phyloP scores from a whole-genome alignment of 1,140 invertebrate species.

The Gerris buenoi region DNA sequence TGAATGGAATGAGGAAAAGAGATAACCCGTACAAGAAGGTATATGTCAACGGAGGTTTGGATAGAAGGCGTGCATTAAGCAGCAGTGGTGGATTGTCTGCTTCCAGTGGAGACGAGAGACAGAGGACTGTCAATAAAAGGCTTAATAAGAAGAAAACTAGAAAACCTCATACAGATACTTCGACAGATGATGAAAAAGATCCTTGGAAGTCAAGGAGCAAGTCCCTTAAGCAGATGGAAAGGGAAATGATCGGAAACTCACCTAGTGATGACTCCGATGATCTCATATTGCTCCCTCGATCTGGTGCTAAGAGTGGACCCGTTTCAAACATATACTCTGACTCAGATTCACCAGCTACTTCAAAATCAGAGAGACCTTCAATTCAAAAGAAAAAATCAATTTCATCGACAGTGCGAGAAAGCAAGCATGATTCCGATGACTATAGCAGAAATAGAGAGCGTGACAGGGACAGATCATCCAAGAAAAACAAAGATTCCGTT shows the following conservation, averaged over 20 bases:
- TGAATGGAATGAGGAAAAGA: slow-evolving; percentile 48
- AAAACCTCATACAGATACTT: slow-evolving; percentile 21
- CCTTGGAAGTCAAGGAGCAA: slow-evolving; percentile 28
- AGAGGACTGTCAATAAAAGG: slow-evolving; percentile 29
- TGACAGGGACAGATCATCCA: slow-evolving; percentile 31
- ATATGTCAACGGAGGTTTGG: slow-evolving; percentile 54
- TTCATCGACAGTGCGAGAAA: slow-evolving; percentile 21
- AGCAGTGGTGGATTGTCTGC: slow-evolving; percentile 48
- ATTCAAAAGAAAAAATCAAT: slow-evolving; percentile 6
- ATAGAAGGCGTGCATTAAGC: slow-evolving; percentile 34
- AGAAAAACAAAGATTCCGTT: slow-evolving; percentile 38
- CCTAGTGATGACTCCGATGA: slow-evolving; percentile 50
- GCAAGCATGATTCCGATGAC: slow-evolving; percentile 29
- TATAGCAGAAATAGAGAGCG: slow-evolving; percentile 38
- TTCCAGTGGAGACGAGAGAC: slow-evolving; percentile 26
- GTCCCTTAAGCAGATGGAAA: slow-evolving; percentile 51
- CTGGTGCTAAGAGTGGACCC: slow-evolving; percentile 26
- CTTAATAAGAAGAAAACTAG: slow-evolving; percentile 24
- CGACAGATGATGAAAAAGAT: slow-evolving; percentile 23
- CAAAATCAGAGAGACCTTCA: slow-evolving; percentile 7
- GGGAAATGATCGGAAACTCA: slow-evolving; percentile 34
- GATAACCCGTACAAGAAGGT: slow-evolving; percentile 53
- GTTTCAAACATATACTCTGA: slow-evolving; percentile 56
- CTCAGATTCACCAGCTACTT: slow-evolving; percentile 39
- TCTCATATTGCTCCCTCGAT: slow-evolving; percentile 31